Base-by-base conservation (phyloP, 2,797 vertebrate genomes). In the Furcifer pardalis region DNA sequence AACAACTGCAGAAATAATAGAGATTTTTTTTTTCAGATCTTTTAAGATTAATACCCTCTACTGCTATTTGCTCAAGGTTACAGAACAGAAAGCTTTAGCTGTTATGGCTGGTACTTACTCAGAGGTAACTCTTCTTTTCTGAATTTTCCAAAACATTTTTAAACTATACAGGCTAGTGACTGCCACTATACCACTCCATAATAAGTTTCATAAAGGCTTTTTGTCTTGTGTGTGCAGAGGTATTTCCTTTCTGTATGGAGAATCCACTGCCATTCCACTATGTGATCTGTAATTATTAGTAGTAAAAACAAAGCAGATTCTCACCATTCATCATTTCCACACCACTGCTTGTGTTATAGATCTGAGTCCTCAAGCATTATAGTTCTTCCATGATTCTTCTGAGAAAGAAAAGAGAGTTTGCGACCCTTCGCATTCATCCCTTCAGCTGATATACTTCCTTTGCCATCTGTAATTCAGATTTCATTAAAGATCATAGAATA, bases 361-460 rank as follows among this genome's bases (percentile, higher is more conserved):
- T 17, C 49, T 12, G 32, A 2, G 63, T 66, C 73, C 25, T 68
- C 35, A 35, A 19, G 5, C 32, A 19, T 2, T 52, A 52, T 32
- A 35, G 27, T 35, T 59, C 73, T 76, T 77, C 30, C 65, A 59
- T 27, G n/a, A 30, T 42, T 71, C n/a, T 40, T 71, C 23, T 77
- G 52, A 44, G 21, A 27, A 69, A 27, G 30, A 37, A 62, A 40
- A 6, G 13, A 2, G 76, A 19, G 19, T 15, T 77, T 40, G 13
- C 6, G 10, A 25, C 7, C n/a, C 40, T 17, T 42, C 25, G 77
- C 19, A 56, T 73, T 40, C 9, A 32, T 72, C 78, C 52, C 19
- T 56, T 46, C 74, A 74, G 44, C 60, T 63, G 49, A 87, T 75
- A 65, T 35, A 27, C 77, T 86, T 73, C 81, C 86, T n/a, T 49